Conservation (phyloP, 1,140 invertebrate species). For the Nixonia krombeini region DNA sequence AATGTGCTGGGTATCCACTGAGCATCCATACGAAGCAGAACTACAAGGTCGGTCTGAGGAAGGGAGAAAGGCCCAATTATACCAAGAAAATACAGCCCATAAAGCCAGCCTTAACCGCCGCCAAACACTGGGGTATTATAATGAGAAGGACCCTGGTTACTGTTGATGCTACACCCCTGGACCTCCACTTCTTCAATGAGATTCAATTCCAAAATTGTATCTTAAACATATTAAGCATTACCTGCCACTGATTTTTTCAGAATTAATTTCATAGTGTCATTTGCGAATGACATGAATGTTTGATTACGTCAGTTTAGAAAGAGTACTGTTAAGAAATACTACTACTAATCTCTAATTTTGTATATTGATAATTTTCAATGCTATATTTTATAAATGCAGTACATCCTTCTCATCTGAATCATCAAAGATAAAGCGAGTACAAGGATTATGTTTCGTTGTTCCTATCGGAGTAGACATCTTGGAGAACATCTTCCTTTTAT, state of each 20-base stretch:
- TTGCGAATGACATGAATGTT: no score
- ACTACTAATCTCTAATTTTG: no score
- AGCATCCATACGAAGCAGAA: slow-evolving; percentile 2
- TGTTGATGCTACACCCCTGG: slow-evolving; percentile 13
- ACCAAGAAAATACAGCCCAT: slow-evolving; percentile 55
- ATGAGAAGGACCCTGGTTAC: slow-evolving; percentile 41
- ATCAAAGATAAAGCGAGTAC: slow-evolving; percentile 4
- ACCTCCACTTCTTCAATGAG: slow-evolving; percentile 8
- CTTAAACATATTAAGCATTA: no score
- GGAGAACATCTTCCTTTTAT: slow-evolving; percentile 72
- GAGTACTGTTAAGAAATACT: no score
- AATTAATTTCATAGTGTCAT: no score
- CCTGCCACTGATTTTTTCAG: no score
- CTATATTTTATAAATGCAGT: not conserved
- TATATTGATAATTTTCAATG: no score
- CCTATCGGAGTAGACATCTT: not conserved
- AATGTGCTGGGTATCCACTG: slow-evolving; percentile 21
- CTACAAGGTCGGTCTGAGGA: slow-evolving; percentile 15
- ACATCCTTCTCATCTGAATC: slow-evolving; percentile 35
- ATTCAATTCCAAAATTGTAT: slow-evolving; percentile 2
- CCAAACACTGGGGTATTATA: slow-evolving; percentile 52
- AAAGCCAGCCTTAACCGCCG: slow-evolving; percentile 49
- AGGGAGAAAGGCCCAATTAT: slow-evolving; percentile 47
- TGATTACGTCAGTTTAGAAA: no score
- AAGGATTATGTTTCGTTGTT: not conserved